phyloP scores from a whole-genome alignment of 2,797 vertebrate genomes.

The Phataginus tetradactyla region DNA sequence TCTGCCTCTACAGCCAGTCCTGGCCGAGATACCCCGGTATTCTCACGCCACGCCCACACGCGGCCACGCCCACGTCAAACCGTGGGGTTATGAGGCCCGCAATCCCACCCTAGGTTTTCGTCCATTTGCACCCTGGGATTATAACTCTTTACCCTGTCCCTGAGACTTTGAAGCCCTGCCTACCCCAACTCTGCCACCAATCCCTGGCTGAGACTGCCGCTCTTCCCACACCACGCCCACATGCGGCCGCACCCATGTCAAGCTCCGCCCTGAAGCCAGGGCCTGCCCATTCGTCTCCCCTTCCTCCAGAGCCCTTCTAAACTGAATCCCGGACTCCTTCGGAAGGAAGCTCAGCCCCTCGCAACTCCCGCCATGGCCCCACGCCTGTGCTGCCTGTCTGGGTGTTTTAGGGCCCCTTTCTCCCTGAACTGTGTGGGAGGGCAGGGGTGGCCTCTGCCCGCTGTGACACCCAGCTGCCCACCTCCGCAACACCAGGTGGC shows the following conservation, averaged over 20 bases:
- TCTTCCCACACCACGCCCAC: neutral
- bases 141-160: rapidly evolving
- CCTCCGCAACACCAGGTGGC: slow-evolving; percentile 89
- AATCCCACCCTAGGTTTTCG: neutral
- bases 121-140: neutral
- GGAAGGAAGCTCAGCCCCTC: rapidly evolving
- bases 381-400: neutral
- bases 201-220: too few relatives aligned
- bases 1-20: neutral
- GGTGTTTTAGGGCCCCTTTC: neutral
- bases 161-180: neutral
- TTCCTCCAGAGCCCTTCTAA: neutral
- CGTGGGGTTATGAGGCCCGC: neutral
- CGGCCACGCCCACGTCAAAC: neutral
- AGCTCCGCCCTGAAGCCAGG: rapidly evolving
- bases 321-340: neutral
- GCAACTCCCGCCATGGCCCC: too few relatives aligned
- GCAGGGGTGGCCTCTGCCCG: neutral
- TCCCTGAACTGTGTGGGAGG: neutral
- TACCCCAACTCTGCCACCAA: neutral
- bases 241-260: rapidly evolving
- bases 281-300: rapidly evolving
- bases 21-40: neutral
- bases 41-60: neutral
- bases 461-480: rapidly evolving